Base-by-base conservation (phyloP, 2,113 vertebrate species). In the Bucco capensis region DNA sequence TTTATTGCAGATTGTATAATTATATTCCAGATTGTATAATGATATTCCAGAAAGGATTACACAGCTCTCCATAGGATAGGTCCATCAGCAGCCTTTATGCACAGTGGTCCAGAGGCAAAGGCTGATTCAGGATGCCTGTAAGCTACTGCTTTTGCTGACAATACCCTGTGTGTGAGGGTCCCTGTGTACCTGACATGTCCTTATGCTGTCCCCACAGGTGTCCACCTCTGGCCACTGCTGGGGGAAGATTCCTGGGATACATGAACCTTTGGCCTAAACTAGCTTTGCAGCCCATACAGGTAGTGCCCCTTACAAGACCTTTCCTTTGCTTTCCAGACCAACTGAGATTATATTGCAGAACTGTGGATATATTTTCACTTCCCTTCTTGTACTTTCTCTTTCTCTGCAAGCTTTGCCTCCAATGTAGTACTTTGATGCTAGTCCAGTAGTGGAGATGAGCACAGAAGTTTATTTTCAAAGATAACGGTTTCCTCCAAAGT, bases 1-100 rank as follows among this genome's bases (percentile, higher is more conserved):
- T 77, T 92, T 92, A 95, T 62, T 91, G 51, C 88, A 92, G 56
- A 19, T 67, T 85, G 17, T 56, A 18, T 74, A 86, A 90, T 71
- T 47, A n/a, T 47, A 42, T 74, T 88, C 76, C 69, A 82, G 70
- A 79, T 67, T 85, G 17, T 56, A 18, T 74, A 86, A 90, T 71
- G 44, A n/a, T 47, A 42, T 74, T 88, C 76, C 69, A 82, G 70
- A 79, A 84, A 38, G 72, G 70, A 86, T 82, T 83, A 64, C 53
- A 37, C 25, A 61, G 13, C 17, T 86, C 44, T 28, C 22, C 0
- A 1, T 44, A 84, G 86, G 49, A 37, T 10, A 72, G 28, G 35
- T 33, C 37, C 40, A 21, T 44, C 51, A 8, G 35, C 33, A 44
- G 35, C 57, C 91, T 75, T 86, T 64, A 40, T 90, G 51, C 35